Conservation (phyloP, 2,888 invertebrate species). For the Norana najaformis region DNA sequence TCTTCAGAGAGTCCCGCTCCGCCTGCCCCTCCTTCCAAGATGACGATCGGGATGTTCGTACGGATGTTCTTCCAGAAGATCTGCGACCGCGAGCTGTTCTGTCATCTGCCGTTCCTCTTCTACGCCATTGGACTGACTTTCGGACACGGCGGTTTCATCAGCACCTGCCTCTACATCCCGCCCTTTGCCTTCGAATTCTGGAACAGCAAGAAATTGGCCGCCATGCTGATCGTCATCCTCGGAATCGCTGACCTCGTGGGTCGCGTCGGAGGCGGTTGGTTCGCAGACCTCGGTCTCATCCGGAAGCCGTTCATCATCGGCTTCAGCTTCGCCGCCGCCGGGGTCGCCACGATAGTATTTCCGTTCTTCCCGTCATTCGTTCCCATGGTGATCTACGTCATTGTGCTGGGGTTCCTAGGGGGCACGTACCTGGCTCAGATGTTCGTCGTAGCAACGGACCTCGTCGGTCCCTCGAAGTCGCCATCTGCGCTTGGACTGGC, state of each 20-base stretch:
- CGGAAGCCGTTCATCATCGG: slow-evolving; percentile 28
- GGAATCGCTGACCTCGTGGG: slow-evolving; percentile 37
- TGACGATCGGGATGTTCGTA: background rate
- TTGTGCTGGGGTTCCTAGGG: slow-evolving; percentile 37
- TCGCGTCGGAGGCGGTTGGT: slow-evolving; percentile 34
- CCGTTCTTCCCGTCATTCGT: slow-evolving; percentile 30
- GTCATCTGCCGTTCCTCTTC: background rate
- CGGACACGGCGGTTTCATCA: slow-evolving; percentile 37
- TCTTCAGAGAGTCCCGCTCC: background rate
- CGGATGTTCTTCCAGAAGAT: slow-evolving; percentile 20
- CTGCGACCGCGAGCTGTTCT: slow-evolving; percentile 30
- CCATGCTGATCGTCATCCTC: slow-evolving; percentile 33
- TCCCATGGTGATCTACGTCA: slow-evolving; percentile 23
- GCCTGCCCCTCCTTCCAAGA: background rate
- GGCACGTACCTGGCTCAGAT: slow-evolving; percentile 41
- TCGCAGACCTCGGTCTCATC: slow-evolving; percentile 35
- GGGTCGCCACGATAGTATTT: slow-evolving; percentile 26
- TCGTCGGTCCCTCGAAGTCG: slow-evolving; percentile 37
- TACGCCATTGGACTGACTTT: slow-evolving; percentile 15
- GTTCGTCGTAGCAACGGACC: slow-evolving; percentile 41
- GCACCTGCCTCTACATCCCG: slow-evolving; percentile 35
- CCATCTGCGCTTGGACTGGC: slow-evolving; percentile 39
- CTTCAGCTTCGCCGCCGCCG: slow-evolving; percentile 21
- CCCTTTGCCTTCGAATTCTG: slow-evolving; percentile 25
- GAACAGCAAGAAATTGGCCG: slow-evolving; percentile 5